A percentile compares a stretch with the other conserved stretches of the same genome.
Evolutionary conservation across 2,888 invertebrate genomes (phyloP).

Genomic region (Pyrochroa serraticornis): DNA sequence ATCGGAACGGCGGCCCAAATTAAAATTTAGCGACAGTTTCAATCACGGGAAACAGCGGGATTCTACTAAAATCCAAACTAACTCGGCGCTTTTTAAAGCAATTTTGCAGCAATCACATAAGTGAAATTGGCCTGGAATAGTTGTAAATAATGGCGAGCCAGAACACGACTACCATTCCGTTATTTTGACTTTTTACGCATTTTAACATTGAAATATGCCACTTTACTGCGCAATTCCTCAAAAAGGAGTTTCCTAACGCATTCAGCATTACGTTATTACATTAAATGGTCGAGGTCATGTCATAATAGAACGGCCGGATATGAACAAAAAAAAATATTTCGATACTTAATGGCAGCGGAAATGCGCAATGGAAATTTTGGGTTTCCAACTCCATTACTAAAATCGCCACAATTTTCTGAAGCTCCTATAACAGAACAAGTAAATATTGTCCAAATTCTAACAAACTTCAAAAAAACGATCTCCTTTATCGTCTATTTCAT

Average conservation of each 20-base stretch:
- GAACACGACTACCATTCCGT: no score
- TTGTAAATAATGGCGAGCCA: no score
- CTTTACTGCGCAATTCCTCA: no score
- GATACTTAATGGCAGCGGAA: conserved; percentile 7
- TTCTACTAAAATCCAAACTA: neutral
- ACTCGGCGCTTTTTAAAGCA: neutral
- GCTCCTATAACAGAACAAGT: neutral
- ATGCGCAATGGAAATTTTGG: conserved; percentile 5
- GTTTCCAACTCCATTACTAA: neutral
- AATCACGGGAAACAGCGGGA: neutral
- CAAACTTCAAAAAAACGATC: no score
- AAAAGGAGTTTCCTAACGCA: no score
- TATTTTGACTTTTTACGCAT: no score
- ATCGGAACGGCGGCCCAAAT: neutral
- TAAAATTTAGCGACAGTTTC: neutral
- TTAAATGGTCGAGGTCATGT: no score
- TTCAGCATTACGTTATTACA: no score
- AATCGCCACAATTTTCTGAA: neutral
- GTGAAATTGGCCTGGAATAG: neutral
- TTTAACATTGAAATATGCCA: no score
- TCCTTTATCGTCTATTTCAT: no score
- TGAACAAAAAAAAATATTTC: conserved; percentile 8
- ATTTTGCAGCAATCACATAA: neutral
- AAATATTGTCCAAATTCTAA: no score
- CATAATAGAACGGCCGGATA: neutral